Conservation (phyloP, 2,797 vertebrate species). For the Sebastes minor region DNA sequence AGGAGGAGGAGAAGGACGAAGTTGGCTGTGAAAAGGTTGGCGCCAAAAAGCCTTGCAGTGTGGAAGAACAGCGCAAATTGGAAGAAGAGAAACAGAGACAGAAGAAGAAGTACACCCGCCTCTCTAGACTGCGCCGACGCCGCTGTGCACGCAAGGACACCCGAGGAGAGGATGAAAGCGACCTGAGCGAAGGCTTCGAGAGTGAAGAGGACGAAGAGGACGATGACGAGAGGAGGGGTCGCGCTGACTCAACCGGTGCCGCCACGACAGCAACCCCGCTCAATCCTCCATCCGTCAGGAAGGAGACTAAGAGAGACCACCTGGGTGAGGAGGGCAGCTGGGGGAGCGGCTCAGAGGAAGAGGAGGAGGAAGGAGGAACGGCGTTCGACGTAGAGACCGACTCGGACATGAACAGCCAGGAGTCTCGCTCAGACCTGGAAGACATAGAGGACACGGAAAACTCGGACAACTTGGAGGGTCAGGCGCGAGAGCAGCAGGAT, state of each 20-base stretch:
- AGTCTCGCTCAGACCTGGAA: conserved; percentile 95
- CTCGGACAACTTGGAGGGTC: conserved; percentile 42
- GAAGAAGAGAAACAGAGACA: conserved; percentile 81
- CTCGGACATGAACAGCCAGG: conserved; percentile 99
- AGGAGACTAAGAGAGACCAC: conserved; percentile 76
- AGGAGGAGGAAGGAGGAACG: conserved; percentile 90
- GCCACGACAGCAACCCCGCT: neutral
- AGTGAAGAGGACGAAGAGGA: conserved; percentile 84
- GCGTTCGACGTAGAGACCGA: conserved; percentile 96
- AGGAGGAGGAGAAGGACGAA: conserved; percentile 78
- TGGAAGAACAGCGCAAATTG: conserved; percentile 44
- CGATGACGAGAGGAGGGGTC: conserved; percentile 57
- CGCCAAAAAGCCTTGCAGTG: conserved; percentile 12
- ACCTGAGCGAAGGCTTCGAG: conserved; percentile 97
- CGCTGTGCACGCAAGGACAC: conserved; percentile 86
- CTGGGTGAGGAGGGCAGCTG: conserved; percentile 83
- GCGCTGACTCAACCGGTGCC: conserved; percentile 7
- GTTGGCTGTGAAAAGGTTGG: conserved; percentile 60
- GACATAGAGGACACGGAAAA: conserved; percentile 91
- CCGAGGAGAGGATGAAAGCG: conserved; percentile 90
- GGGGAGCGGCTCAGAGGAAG: conserved; percentile 89
- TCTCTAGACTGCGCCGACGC: conserved; percentile 90
- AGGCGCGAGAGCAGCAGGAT: conserved; percentile 48
- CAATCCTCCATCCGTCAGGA: conserved; percentile 50
- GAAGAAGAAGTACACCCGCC: conserved; percentile 91